Evolutionary conservation across 1,140 invertebrate genomes (phyloP).

Genomic region (Capitella teleta): DNA sequence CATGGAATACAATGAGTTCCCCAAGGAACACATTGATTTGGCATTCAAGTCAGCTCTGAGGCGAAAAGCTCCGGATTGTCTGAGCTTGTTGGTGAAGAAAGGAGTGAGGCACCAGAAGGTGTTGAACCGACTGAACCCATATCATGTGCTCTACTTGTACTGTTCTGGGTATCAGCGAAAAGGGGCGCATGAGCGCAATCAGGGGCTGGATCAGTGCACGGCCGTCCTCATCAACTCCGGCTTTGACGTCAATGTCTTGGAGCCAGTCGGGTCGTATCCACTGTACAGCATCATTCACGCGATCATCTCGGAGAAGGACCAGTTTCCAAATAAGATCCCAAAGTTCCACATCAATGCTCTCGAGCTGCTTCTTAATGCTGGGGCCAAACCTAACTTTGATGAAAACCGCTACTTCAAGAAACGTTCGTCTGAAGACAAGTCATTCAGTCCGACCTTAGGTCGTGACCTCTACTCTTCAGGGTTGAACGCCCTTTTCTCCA

Average conservation of each 20-base stretch:
- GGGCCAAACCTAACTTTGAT: conserved; percentile 10
- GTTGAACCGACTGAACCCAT: neutral
- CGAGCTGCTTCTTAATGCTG: conserved; percentile 1
- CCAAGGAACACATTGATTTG: neutral
- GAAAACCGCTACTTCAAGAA: neutral
- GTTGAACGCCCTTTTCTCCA: conserved; percentile 5
- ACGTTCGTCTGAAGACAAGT: neutral
- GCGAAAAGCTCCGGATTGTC: conserved; percentile 1
- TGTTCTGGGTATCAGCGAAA: neutral
- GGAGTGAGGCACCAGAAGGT: neutral
- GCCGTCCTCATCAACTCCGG: neutral
- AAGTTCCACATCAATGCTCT: conserved; percentile 6
- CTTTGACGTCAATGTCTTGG: conserved; percentile 6
- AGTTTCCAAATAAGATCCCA: conserved; percentile 2
- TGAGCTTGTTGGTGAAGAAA: neutral
- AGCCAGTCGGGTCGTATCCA: conserved; percentile 4
- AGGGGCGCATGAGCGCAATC: neutral
- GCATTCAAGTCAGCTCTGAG: conserved; percentile 1
- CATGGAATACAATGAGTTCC: no score
- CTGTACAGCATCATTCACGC: conserved; percentile 11
- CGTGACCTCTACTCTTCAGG: conserved; percentile 9
- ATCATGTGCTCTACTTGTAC: conserved; percentile 6
- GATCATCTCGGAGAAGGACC: conserved; percentile 7
- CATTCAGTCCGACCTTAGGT: neutral
- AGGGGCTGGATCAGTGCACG: neutral